phyloP scores from a whole-genome alignment of 1,140 invertebrate species.

The Pseudomyrmex cubaensis region DNA sequence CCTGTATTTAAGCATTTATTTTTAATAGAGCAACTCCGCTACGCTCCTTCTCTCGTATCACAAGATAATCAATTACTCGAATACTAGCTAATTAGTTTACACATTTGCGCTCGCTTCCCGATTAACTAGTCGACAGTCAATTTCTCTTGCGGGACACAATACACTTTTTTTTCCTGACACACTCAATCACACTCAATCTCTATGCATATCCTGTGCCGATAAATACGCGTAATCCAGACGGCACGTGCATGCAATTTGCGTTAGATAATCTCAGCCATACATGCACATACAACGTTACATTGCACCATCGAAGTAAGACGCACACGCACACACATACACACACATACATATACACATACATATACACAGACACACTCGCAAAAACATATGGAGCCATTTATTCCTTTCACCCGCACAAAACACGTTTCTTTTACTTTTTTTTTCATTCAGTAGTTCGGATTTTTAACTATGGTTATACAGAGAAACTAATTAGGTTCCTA shows the following conservation, averaged over 20 bases:
- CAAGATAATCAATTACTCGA: conserved; percentile 81
- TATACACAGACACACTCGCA: conserved; percentile 26
- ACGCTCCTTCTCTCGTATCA: conserved; percentile 76
- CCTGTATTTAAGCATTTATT: conserved; percentile 74
- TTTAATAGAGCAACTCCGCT: conserved; percentile 73
- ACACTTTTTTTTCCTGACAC: conserved; percentile 32
- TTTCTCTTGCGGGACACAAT: conserved; percentile 31
- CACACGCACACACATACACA: conserved; percentile 16
- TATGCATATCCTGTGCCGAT: conserved; percentile 40
- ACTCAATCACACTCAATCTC: conserved; percentile 18
- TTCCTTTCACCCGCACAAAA: conserved; percentile 34
- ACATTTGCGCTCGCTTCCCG: conserved; percentile 49
- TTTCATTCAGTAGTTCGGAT: conserved; percentile 17
- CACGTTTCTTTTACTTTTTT: conserved; percentile 11
- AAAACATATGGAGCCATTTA: conserved; percentile 25
- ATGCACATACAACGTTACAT: conserved; percentile 36
- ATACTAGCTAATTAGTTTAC: conserved; percentile 60
- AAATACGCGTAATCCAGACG: conserved; percentile 50
- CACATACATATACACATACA: conserved; percentile 22
- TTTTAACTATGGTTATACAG: conserved; percentile 50
- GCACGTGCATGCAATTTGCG: conserved; percentile 49
- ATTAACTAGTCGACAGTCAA: conserved; percentile 25
- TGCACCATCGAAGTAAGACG: conserved; percentile 45
- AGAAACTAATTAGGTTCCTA: conserved; percentile 47
- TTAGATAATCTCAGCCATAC: conserved; percentile 35